A percentile compares a stretch with the other conserved stretches of the same genome.
Evolutionary conservation across 2,797 vertebrate genomes (phyloP).

Genomic region (Sebastes itinus): DNA sequence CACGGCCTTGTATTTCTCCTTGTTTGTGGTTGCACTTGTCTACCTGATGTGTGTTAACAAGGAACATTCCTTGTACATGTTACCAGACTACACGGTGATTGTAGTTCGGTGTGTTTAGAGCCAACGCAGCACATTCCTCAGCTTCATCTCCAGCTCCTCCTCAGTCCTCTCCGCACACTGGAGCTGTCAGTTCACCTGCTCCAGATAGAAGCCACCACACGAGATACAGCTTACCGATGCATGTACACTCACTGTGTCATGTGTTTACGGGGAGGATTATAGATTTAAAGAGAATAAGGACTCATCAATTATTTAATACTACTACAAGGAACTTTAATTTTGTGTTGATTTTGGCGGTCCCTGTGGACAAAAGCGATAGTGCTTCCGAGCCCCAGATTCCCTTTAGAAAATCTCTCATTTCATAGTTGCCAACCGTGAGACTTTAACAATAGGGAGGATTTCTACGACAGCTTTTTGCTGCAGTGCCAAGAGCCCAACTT

Average conservation of each 20-base stretch:
- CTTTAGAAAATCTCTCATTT: too few relatives aligned
- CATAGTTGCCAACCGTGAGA: too few relatives aligned
- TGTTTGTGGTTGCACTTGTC: constrained; percentile 10
- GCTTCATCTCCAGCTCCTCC: background rate
- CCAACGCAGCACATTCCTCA: background rate
- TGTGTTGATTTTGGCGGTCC: background rate
- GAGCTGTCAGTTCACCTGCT: constrained; percentile 14
- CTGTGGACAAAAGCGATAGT: too few relatives aligned
- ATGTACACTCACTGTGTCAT: background rate
- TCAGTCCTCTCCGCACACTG: background rate
- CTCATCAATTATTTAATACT: background rate
- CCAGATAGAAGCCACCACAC: background rate
- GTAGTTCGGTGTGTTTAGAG: constrained; percentile 2
- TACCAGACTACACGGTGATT: background rate
- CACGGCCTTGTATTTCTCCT: background rate
- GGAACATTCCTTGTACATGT: background rate
- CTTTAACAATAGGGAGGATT: too few relatives aligned
- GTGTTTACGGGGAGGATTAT: background rate
- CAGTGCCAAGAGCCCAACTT: too few relatives aligned
- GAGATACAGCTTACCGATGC: background rate
- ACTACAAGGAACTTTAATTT: background rate
- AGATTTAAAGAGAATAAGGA: background rate
- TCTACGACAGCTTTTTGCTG: too few relatives aligned
- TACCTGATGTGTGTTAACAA: constrained; percentile 23
- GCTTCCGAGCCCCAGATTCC: too few relatives aligned